Percentiles rank a stretch among this genome's conserved stretches.
Evolutionary conservation across 2,888 invertebrate species (phyloP).

Genomic region (Amphipoea oculea): DNA sequence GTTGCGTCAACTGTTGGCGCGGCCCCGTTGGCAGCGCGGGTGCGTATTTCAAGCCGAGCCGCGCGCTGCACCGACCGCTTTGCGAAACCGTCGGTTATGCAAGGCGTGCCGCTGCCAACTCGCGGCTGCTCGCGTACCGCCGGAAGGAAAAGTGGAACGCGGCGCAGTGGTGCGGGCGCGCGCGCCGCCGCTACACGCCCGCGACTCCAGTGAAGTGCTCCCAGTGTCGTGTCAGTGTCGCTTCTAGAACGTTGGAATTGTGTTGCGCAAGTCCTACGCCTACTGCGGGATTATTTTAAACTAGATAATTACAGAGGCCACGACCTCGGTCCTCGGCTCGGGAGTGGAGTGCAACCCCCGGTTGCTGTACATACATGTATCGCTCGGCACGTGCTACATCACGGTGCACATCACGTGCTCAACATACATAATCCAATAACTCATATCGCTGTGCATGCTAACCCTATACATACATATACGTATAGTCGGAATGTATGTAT

Average conservation of each 20-base stretch:
- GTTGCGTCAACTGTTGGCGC: constrained; percentile 82
- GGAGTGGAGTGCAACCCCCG: constrained; percentile 73
- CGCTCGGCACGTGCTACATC: constrained; percentile 75
- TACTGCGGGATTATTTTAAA: constrained; percentile 88
- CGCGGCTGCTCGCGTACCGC: constrained; percentile 85
- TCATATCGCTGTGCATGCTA: constrained; percentile 73
- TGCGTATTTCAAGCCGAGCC: constrained; percentile 88
- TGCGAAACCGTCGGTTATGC: constrained; percentile 90
- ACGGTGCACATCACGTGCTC: constrained; percentile 76
- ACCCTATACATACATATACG: constrained; percentile 56
- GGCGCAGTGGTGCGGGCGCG: constrained; percentile 88
- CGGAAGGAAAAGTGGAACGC: constrained; percentile 91
- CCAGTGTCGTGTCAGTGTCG: constrained; percentile 89
- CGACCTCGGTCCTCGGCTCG: constrained; percentile 72
- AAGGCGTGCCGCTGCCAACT: constrained; percentile 90
- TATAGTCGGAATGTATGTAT: constrained; percentile 51
- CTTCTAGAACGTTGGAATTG: constrained; percentile 88
- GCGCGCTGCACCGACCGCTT: constrained; percentile 88
- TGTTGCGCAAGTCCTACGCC: constrained; percentile 89
- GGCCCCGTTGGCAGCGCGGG: constrained; percentile 84
- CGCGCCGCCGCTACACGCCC: constrained; percentile 88
- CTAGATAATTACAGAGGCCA: constrained; percentile 82
- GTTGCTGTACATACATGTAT: constrained; percentile 70
- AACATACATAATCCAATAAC: constrained; percentile 72
- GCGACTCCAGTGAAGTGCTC: constrained; percentile 86